phyloP scores from a whole-genome alignment of 1,140 invertebrate species.

The Cylas formicarius region DNA sequence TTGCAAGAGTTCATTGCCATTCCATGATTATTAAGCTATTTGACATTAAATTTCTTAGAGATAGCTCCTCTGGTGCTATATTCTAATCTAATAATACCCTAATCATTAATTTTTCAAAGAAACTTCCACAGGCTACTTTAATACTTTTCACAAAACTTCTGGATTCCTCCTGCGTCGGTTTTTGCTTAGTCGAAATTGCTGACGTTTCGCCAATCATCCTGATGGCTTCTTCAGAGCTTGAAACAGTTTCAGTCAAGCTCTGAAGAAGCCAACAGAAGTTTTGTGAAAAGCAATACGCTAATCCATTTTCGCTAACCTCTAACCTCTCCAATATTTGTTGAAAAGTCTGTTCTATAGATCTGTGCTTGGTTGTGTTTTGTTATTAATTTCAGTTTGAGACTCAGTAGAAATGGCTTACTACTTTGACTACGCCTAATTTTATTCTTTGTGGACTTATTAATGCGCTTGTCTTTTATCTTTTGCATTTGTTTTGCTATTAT shows the following conservation, averaged over 20 bases:
- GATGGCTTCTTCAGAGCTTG: too few relatives aligned
- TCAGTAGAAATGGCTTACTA: not conserved
- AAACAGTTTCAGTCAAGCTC: too few relatives aligned
- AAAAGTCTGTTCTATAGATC: conserved; percentile 7
- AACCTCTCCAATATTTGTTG: conserved; percentile 13
- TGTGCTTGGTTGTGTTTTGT: not conserved
- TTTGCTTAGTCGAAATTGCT: too few relatives aligned
- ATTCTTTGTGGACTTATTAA: not conserved
- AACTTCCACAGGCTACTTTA: too few relatives aligned
- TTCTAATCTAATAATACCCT: conserved; percentile 19
- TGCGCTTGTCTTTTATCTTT: conserved; percentile 8
- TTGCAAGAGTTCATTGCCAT: conserved; percentile 24
- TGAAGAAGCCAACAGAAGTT: too few relatives aligned
- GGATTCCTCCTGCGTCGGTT: too few relatives aligned
- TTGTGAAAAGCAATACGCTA: too few relatives aligned
- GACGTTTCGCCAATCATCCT: too few relatives aligned
- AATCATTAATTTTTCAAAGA: too few relatives aligned
- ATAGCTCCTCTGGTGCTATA: conserved; percentile 16
- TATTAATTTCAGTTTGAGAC: conserved; percentile 1
- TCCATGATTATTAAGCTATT: conserved; percentile 20
- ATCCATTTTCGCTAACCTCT: conserved; percentile 14
- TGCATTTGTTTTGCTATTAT: conserved; percentile 27
- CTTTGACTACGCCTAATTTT: not conserved
- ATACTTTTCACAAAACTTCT: too few relatives aligned
- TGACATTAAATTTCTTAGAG: conserved; percentile 13